These are phyloP conservation scores for Cybosia mesomella DNA, from an alignment of 2,888 invertebrate genomes.

Conservation along the genomic window DNA sequence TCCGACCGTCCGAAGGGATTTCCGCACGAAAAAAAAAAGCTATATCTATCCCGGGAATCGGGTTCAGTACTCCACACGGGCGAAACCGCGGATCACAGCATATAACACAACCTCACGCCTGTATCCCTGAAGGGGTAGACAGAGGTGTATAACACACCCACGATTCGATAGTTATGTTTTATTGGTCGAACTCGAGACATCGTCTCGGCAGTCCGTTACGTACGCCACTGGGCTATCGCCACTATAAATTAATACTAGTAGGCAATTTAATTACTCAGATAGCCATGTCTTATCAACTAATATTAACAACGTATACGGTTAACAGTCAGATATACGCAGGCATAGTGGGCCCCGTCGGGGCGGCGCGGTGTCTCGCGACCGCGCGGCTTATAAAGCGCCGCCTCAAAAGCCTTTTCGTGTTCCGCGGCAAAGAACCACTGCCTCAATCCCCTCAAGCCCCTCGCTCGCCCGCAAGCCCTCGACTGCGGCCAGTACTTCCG, in stretches of 20 bases:
- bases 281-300: constrained; percentile 17
- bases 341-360: constrained; percentile 27
- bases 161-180: too few species aligned
- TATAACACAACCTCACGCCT: too few species aligned
- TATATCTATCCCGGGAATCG: too few species aligned
- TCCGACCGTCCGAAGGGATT: too few species aligned
- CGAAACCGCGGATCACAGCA: neutral
- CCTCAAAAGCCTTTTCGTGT: constrained; percentile 86
- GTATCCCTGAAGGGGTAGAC: too few species aligned
- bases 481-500: constrained; percentile 36
- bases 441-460: constrained; percentile 29
- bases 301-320: constrained; percentile 19
- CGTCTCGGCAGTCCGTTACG: too few species aligned
- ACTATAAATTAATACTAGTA: constrained; percentile 21
- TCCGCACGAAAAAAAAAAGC: too few species aligned
- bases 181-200: too few species aligned
- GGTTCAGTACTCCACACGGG: neutral
- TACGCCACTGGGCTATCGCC: too few species aligned
- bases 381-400: constrained; percentile 73
- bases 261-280: constrained; percentile 27
- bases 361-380: constrained; percentile 45
- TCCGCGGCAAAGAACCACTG: constrained; percentile 53
- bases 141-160: too few species aligned
- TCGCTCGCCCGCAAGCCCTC: constrained; percentile 25
- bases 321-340: constrained; percentile 3